Evolutionary conservation across 1,140 invertebrate species (phyloP).

Genomic region (Diabrotica virgifera): DNA sequence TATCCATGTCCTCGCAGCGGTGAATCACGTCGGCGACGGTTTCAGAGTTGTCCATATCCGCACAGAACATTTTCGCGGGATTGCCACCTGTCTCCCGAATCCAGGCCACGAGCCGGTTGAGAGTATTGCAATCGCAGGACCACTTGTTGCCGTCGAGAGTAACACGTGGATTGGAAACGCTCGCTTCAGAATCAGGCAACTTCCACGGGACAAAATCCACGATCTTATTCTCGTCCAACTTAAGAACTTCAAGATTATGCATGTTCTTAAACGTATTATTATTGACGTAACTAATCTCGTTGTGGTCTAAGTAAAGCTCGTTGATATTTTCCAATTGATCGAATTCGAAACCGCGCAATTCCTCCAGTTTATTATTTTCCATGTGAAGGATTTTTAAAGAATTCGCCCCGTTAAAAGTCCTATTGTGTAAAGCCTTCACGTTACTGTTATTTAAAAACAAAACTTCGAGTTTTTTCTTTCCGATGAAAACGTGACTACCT

Average conservation of each 20-base stretch:
- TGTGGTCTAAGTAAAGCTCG: constrained; percentile 81
- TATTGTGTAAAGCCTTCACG: constrained; percentile 74
- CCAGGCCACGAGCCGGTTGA: constrained; percentile 64
- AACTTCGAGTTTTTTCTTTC: constrained; percentile 79
- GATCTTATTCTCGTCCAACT: constrained; percentile 77
- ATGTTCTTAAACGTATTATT: constrained; percentile 74
- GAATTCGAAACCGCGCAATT: constrained; percentile 74
- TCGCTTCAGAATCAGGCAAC: constrained; percentile 50
- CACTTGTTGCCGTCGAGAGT: constrained; percentile 69
- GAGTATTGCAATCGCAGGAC: constrained; percentile 68
- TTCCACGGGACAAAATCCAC: constrained; percentile 73
- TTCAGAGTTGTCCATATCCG: constrained; percentile 48
- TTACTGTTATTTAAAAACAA: constrained; percentile 81
- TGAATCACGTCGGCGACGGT: constrained; percentile 61
- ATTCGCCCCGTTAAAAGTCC: constrained; percentile 79
- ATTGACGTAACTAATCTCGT: constrained; percentile 68
- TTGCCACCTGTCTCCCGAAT: constrained; percentile 59
- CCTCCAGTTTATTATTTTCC: constrained; percentile 74
- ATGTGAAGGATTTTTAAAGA: constrained; percentile 75
- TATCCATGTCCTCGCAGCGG: constrained; percentile 61
- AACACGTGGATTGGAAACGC: constrained; percentile 58
- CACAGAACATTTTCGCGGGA: constrained; percentile 59
- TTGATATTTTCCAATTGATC: constrained; percentile 68
- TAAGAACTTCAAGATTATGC: constrained; percentile 70
- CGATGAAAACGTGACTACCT: constrained; percentile 81